Conservation (phyloP, 2,113 vertebrate genomes). For the Irena cyanogastra region DNA sequence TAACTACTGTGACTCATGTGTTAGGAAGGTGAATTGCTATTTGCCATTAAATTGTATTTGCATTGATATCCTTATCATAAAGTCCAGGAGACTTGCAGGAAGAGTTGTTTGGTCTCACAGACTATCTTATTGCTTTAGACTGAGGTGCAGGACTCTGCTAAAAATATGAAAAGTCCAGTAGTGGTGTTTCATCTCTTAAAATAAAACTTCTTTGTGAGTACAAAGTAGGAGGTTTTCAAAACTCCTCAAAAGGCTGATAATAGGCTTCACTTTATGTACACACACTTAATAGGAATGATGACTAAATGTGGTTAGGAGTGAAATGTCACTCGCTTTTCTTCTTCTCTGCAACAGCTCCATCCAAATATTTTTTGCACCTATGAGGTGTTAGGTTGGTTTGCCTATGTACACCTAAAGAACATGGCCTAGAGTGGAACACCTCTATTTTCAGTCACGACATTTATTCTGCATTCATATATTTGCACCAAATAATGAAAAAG, state of each 20-base stretch:
- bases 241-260: not conserved
- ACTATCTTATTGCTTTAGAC: not conserved
- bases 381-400: not conserved
- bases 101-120: not conserved
- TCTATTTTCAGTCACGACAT: not conserved
- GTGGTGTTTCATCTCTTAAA: not conserved
- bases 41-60: not conserved
- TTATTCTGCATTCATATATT: not conserved
- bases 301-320: not conserved
- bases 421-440: not conserved
- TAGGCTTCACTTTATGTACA: not conserved
- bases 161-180: not conserved
- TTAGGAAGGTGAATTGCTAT: not conserved
- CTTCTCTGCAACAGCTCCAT: not conserved
- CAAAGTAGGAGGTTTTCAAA: not conserved
- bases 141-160: not conserved
- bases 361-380: not conserved
- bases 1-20: not conserved
- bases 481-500: not conserved
- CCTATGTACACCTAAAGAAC: not conserved
- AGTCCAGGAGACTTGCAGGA: not conserved
- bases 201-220: not conserved
- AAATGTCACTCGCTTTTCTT: not conserved
- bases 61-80: not conserved
- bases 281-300: not conserved